Conservation (phyloP, 2,113 vertebrate genomes). For the Sceloporus tristichus region DNA sequence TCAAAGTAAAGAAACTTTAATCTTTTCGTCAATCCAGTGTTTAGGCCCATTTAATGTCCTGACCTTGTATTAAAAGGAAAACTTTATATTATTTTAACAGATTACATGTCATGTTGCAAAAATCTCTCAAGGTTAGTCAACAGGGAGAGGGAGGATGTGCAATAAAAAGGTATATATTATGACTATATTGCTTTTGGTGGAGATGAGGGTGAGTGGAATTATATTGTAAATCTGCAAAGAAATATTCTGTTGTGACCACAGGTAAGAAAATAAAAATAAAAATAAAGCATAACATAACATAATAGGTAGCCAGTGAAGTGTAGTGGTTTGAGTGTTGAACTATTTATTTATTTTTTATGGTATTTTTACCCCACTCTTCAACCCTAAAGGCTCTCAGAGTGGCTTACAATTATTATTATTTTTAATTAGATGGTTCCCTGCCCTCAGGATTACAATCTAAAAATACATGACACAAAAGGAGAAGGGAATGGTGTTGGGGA, state of each 20-base stretch:
- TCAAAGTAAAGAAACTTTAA: background rate
- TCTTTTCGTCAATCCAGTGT: background rate
- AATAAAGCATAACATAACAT: too few species aligned
- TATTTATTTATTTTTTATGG: too few species aligned
- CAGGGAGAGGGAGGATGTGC: background rate
- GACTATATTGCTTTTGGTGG: background rate
- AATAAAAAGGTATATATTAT: background rate
- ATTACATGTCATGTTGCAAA: background rate
- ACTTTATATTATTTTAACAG: background rate
- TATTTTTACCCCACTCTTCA: too few species aligned
- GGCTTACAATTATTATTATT: too few species aligned
- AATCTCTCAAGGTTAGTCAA: background rate
- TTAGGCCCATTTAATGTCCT: background rate
- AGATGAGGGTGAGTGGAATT: background rate
- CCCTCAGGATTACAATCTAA: too few species aligned
- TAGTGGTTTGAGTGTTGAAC: too few species aligned
- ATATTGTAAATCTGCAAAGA: background rate
- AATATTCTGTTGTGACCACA: background rate
- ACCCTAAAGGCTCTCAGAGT: too few species aligned
- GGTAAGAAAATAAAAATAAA: too few species aligned
- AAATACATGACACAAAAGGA: too few species aligned
- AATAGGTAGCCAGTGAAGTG: too few species aligned
- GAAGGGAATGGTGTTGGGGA: too few species aligned
- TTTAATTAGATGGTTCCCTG: too few species aligned
- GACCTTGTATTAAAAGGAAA: background rate